Evolutionary conservation across 2,888 invertebrate genomes (phyloP).

Genomic region (Megamerina dolium): DNA sequence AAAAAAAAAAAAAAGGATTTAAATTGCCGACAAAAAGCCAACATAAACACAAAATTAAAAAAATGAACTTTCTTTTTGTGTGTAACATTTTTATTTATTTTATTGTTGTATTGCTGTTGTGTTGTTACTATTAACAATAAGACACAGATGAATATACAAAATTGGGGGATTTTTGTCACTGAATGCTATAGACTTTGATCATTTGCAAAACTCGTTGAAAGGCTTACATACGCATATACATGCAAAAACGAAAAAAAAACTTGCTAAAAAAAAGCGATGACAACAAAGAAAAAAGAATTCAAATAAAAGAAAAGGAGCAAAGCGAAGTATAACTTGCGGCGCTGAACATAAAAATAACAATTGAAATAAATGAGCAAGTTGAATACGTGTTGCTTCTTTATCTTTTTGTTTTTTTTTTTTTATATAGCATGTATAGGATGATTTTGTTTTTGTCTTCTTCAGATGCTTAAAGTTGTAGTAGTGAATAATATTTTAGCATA

Average conservation of each 20-base stretch:
- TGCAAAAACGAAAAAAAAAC: neutral
- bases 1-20: constrained; percentile 2
- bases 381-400: neutral
- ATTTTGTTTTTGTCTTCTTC: no score
- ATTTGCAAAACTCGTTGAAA: constrained; percentile 3
- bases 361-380: constrained; percentile 36
- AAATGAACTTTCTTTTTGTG: no score
- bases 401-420: constrained; percentile 12
- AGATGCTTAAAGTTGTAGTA: no score
- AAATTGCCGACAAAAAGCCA: constrained; percentile 4
- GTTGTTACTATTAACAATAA: no score
- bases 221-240: no score
- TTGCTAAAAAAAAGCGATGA: neutral
- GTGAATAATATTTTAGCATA: no score
- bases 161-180: constrained; percentile 5
- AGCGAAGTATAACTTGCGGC: constrained; percentile 29
- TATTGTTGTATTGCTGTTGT: no score
- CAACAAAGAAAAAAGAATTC: neutral
- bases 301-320: constrained; percentile 4
- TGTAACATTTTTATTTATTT: no score
- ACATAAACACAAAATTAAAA: neutral
- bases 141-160: neutral
- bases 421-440: no score
- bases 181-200: constrained; percentile 3
- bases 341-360: constrained; percentile 34